phyloP scores from a whole-genome alignment of 1,140 invertebrate species.

The Hylaeus volcanicus region DNA sequence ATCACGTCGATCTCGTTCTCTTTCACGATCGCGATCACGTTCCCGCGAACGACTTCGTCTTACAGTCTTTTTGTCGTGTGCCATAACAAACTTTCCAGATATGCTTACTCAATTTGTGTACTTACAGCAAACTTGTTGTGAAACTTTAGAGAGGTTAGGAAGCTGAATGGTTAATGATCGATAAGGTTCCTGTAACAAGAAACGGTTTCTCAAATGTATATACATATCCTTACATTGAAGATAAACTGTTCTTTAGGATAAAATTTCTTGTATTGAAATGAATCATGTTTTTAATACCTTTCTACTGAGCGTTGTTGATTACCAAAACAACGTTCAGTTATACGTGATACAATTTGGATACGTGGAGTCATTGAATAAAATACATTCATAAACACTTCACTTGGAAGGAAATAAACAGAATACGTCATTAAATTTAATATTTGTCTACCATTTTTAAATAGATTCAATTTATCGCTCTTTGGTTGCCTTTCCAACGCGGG shows the following conservation, averaged over 20 bases:
- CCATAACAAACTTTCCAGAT: constrained; percentile 52
- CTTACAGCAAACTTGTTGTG: neutral
- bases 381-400: neutral
- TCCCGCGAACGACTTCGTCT: constrained; percentile 76
- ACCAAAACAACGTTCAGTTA: neutral
- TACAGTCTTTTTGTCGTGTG: constrained; percentile 74
- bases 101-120: neutral
- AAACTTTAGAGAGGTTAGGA: constrained; percentile 10
- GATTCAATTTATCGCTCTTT: neutral
- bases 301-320: neutral
- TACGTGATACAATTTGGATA: neutral
- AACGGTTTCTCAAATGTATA: neutral
- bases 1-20: constrained; percentile 71
- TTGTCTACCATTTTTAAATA: no score
- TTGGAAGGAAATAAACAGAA: no score
- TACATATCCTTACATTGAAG: neutral
- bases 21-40: constrained; percentile 70
- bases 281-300: neutral
- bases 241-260: neutral
- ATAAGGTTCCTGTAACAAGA: neutral
- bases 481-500: constrained; percentile 29
- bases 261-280: neutral
- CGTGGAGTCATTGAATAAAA: neutral
- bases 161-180: neutral
- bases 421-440: neutral